phyloP scores from a whole-genome alignment of 2,888 invertebrate species.

The Euspilapteryx auroguttella region DNA sequence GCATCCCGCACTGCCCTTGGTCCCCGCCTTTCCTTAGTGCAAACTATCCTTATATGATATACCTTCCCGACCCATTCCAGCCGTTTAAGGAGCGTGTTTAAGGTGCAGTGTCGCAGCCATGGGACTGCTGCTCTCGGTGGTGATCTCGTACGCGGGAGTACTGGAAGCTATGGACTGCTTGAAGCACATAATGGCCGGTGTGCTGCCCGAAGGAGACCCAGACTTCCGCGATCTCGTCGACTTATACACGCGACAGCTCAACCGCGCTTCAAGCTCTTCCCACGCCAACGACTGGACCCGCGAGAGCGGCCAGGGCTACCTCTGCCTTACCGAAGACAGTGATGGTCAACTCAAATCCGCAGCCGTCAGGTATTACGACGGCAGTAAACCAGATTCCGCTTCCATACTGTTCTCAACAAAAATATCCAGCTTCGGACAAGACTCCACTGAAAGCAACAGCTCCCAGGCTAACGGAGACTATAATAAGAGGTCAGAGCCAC shows the following conservation, averaged over 20 bases:
- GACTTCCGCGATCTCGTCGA: conserved; percentile 39
- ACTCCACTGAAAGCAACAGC: conserved; percentile 32
- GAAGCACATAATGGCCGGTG: conserved; percentile 45
- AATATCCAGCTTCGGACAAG: conserved; percentile 55
- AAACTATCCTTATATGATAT: conserved; percentile 18
- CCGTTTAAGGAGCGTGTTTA: conserved; percentile 7
- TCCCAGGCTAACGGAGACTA: conserved; percentile 36
- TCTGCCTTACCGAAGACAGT: conserved; percentile 33
- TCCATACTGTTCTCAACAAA: conserved; percentile 53
- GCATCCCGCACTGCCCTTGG: conserved; percentile 31
- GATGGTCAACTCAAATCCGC: conserved; percentile 36
- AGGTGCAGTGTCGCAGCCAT: too few relatives aligned
- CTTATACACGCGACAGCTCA: conserved; percentile 34
- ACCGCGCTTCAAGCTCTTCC: conserved; percentile 24
- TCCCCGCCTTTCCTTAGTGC: conserved; percentile 18
- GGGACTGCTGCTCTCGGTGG: conserved; percentile 74
- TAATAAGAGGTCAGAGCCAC: conserved; percentile 30
- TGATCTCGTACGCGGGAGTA: conserved; percentile 76
- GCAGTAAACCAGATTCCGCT: conserved; percentile 28
- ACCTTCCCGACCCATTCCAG: conserved; percentile 5
- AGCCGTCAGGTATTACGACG: conserved; percentile 43
- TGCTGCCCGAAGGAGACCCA: conserved; percentile 35
- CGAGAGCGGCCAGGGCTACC: conserved; percentile 43
- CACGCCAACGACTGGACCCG: conserved; percentile 27
- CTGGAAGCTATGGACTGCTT: conserved; percentile 67